A percentile compares a stretch with the other conserved stretches of the same genome.
Evolutionary conservation across 2,113 vertebrate species (phyloP).

Genomic region (Glaucomys volans): DNA sequence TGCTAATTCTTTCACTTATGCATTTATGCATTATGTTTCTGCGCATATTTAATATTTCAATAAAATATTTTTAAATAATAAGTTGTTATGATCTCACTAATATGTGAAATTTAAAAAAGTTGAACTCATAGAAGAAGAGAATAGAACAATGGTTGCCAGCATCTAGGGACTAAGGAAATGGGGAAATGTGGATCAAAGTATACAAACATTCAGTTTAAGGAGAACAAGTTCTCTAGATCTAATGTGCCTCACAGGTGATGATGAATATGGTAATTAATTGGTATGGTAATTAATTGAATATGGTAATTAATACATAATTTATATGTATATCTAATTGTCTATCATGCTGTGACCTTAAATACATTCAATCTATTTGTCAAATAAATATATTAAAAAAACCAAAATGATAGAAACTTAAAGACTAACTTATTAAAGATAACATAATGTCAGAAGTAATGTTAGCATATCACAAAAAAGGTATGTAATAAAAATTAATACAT

Average conservation of each 20-base stretch:
- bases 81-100: background rate
- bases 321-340: background rate
- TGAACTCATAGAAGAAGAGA: background rate
- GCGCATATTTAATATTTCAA: background rate
- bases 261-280: background rate
- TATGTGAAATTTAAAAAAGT: background rate
- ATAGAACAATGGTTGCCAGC: background rate
- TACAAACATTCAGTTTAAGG: no score
- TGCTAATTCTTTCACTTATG: background rate
- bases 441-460: background rate
- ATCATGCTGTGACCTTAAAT: background rate
- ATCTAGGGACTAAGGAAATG: background rate
- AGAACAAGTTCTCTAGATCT: no score
- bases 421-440: background rate
- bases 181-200: background rate
- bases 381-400: background rate
- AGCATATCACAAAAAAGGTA: background rate
- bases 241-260: background rate
- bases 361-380: background rate
- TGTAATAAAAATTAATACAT: background rate
- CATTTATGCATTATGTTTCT: background rate
- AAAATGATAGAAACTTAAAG: background rate
- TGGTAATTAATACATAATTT: background rate
- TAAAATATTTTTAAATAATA: background rate
- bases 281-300: background rate